A percentile compares a stretch with the other conserved stretches of the same genome.
Evolutionary conservation across 92 coral and sea anemone genomes (phyloP).

Genomic region (Plumapathes pennacea): DNA sequence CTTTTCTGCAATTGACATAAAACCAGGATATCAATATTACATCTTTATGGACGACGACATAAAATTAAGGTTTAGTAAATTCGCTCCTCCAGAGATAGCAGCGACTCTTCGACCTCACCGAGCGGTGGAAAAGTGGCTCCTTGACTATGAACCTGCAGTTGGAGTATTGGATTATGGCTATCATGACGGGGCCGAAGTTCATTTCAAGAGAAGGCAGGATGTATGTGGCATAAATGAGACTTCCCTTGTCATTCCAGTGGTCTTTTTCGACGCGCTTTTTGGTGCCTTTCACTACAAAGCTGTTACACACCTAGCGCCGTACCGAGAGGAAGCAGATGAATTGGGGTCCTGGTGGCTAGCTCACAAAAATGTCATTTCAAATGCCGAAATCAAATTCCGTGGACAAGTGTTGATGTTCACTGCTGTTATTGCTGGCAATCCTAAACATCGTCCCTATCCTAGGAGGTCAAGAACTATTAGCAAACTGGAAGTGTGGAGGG

Average conservation of each 20-base stretch:
- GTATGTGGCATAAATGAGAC: constrained; percentile 5
- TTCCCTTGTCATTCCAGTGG: constrained; percentile 4
- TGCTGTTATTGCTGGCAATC: constrained; percentile 3
- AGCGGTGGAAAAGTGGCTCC: constrained; percentile 28
- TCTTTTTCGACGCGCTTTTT: constrained; percentile 5
- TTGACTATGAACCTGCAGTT: constrained; percentile 38
- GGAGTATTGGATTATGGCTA: constrained; percentile 6
- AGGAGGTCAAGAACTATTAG: not conserved
- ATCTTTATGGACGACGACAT: constrained; percentile 43
- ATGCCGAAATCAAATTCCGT: constrained; percentile 11
- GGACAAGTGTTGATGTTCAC: constrained; percentile 28
- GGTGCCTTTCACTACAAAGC: constrained; percentile 24
- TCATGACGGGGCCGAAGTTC: not conserved
- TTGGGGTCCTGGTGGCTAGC: not conserved
- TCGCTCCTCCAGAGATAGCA: constrained; percentile 5
- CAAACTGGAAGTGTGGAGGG: not conserved
- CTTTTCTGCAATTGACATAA: constrained; percentile 3
- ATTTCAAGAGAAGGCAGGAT: not conserved
- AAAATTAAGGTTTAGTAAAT: not conserved
- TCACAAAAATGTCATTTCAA: not conserved
- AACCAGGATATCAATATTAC: constrained; percentile 19
- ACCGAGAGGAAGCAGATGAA: not conserved
- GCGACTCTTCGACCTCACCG: constrained; percentile 15
- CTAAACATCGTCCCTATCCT: not conserved
- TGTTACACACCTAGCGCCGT: constrained; percentile 15